Conservation (phyloP, 2,888 invertebrate species). For the Eueremaeus valkanovi region DNA sequence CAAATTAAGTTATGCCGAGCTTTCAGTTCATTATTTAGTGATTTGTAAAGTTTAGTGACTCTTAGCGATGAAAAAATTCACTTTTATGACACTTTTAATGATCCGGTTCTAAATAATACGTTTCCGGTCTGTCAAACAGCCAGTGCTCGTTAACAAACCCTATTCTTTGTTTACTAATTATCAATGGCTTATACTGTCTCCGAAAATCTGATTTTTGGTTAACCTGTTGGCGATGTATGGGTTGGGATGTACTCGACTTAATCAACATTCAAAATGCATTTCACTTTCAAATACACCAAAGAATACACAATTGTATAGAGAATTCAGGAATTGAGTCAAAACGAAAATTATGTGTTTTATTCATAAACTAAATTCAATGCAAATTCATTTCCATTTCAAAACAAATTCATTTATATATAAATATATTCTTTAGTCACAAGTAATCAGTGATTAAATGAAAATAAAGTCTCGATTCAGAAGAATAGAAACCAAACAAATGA, state of each 20-base stretch:
- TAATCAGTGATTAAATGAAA: neutral
- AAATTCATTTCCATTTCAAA: slow-evolving; percentile 6
- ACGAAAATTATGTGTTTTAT: neutral
- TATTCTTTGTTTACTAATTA: neutral
- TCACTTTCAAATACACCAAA: neutral
- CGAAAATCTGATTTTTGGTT: neutral
- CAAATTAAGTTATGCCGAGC: slow-evolving; percentile 19
- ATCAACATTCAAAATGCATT: neutral
- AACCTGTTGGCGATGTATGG: neutral
- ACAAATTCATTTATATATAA: neutral
- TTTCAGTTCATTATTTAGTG: neutral
- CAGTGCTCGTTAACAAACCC: neutral
- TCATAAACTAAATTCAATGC: neutral
- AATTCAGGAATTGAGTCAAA: neutral
- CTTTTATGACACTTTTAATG: slow-evolving; percentile 21
- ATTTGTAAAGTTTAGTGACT: slow-evolving; percentile 15
- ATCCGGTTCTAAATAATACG: slow-evolving; percentile 21
- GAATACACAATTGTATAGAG: neutral
- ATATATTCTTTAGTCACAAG: neutral
- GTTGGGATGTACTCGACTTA: neutral
- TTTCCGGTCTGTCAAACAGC: slow-evolving; percentile 12
- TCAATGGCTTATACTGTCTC: neutral
- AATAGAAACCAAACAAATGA: neutral
- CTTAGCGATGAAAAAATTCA: neutral
- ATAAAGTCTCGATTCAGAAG: neutral